Conservation (phyloP, 2,797 vertebrate species). For the Melanogrammus aeglefinus region DNA sequence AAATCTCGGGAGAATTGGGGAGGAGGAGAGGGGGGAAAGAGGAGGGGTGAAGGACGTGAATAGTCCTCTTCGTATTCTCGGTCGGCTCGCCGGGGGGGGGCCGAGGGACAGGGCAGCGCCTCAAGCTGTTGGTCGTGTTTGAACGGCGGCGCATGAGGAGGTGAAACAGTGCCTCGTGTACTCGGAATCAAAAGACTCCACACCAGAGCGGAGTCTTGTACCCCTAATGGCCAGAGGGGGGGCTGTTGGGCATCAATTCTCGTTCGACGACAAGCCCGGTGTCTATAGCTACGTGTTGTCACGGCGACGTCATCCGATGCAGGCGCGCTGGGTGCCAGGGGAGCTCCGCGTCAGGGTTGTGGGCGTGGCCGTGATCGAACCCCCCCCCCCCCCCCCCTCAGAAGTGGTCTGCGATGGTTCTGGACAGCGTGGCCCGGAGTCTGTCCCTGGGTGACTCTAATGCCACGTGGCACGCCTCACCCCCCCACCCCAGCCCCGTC, state of each 20-base stretch:
- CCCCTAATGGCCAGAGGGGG: background rate
- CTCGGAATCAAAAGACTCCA: background rate
- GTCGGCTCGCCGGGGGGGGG: background rate
- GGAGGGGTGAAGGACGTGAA: background rate
- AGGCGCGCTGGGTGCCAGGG: constrained; percentile 22
- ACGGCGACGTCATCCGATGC: constrained; percentile 8
- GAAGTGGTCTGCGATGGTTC: constrained; percentile 67
- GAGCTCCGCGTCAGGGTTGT: constrained; percentile 31
- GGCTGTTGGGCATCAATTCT: background rate
- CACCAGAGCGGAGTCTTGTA: background rate
- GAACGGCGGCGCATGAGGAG: background rate
- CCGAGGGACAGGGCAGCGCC: background rate
- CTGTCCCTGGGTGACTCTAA: constrained; percentile 70
- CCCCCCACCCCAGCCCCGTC: constrained; percentile 35
- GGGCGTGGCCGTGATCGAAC: constrained; percentile 17
- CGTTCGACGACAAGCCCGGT: background rate
- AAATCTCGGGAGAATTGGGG: background rate
- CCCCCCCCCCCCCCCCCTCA: constrained; percentile 67
- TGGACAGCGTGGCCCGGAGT: constrained; percentile 74
- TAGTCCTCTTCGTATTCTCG: background rate
- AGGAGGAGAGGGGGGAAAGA: background rate
- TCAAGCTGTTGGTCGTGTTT: background rate
- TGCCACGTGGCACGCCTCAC: constrained; percentile 69
- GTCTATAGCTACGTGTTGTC: constrained; percentile 4
- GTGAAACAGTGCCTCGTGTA: background rate